These are phyloP conservation scores for Cottoperca gobio DNA, from an alignment of 2,797 vertebrate species.

Conservation along the genomic window DNA sequence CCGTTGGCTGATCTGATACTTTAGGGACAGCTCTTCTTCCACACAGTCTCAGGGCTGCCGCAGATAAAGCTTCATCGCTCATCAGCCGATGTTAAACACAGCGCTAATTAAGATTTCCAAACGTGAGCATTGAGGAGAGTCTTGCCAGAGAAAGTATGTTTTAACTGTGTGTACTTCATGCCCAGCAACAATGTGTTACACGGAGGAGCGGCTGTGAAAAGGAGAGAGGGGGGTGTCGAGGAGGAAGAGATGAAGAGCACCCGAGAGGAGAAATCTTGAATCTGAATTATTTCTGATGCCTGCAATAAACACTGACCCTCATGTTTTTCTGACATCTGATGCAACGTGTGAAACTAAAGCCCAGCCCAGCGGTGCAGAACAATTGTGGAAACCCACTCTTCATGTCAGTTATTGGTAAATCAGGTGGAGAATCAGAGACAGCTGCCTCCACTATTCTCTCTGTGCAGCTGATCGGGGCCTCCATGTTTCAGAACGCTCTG, in stretches of 20 bases:
- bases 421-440: slow-evolving; percentile 67
- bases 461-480: slow-evolving; percentile 25
- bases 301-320: slow-evolving; percentile 65
- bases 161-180: slow-evolving; percentile 3
- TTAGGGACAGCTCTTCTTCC: slow-evolving; percentile 29
- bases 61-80: slow-evolving; percentile 29
- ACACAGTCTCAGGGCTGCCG: slow-evolving; percentile 25
- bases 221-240: slow-evolving; percentile 9
- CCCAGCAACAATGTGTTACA: slow-evolving; percentile 9
- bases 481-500: slow-evolving; percentile 11
- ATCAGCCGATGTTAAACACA: slow-evolving; percentile 23
- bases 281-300: slow-evolving; percentile 30
- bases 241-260: slow-evolving; percentile 32
- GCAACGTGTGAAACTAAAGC: slow-evolving; percentile 63
- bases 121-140: slow-evolving; percentile 9
- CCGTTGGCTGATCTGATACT: slow-evolving; percentile 41
- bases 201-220: neutral
- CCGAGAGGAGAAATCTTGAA: slow-evolving; percentile 34
- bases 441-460: slow-evolving; percentile 53
- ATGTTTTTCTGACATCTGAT: slow-evolving; percentile 68
- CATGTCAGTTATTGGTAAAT: slow-evolving; percentile 70
- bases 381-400: slow-evolving; percentile 52
- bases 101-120: slow-evolving; percentile 42
- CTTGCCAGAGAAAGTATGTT: neutral
- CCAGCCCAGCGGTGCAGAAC: slow-evolving; percentile 61